phyloP scores from a whole-genome alignment of 2,888 invertebrate species.

The Lasioglossum morio region DNA sequence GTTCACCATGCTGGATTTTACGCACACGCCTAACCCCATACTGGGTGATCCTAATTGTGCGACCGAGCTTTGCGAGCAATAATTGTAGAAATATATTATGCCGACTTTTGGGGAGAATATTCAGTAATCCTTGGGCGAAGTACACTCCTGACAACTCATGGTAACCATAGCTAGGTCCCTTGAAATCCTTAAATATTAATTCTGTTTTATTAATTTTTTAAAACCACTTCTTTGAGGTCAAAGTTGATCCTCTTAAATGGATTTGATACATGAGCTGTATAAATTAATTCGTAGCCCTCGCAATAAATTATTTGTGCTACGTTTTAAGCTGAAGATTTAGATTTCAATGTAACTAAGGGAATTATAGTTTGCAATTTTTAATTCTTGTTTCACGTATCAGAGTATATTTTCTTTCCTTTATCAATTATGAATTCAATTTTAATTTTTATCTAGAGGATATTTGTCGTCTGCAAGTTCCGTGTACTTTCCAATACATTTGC shows the following conservation, averaged over 20 bases:
- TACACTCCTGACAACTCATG: background rate
- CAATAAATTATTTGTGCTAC: no score
- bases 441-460: background rate
- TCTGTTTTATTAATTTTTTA: background rate
- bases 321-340: no score
- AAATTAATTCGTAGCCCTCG: no score
- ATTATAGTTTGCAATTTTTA: background rate
- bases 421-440: background rate
- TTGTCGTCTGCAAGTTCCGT: background rate
- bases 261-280: no score
- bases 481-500: background rate
- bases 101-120: background rate
- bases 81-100: background rate
- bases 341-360: background rate
- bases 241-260: background rate
- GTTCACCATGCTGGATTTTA: constrained; percentile 39
- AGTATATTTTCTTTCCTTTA: no score
- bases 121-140: background rate
- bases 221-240: background rate
- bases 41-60: background rate
- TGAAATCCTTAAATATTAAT: background rate
- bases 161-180: background rate
- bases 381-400: background rate
- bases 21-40: background rate
- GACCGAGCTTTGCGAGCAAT: background rate